Evolutionary conservation across 1,140 invertebrate species (phyloP), one percentile per base, ranked within the genome.

Genomic region (Oryzaephilus surinamensis): DNA sequence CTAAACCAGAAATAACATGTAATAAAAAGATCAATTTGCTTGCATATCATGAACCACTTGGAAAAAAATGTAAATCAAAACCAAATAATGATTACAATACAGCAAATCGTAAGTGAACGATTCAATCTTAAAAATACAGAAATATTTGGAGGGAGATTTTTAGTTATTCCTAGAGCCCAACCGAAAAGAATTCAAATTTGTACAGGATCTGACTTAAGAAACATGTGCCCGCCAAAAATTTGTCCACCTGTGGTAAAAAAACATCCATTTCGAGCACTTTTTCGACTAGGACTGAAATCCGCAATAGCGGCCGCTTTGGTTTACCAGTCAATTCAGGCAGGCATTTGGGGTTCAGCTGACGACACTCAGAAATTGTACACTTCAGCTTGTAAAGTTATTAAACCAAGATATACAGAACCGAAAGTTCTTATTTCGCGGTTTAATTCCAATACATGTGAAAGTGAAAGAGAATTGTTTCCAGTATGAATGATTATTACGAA

Each of bases 341-440:
- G 54, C n/a, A 44, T 56, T 23, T 56, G 54, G 54, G 51, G 54
- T 3, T 45, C 36, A 15, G 34, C 47, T 6, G 45, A 56, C 17
- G 41, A 50, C 14, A 52, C 52, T 1, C 47, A 54, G 36, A 33
- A 48, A 7, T 12, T 56, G 4, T 56, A 54, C 30, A 36, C 38
- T 10, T 45, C 15, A 7, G 41, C 46, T 7, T 52, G 54, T 18
- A 33, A 38, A 1, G 32, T 37, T 2, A 43, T 44, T 15, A 32
- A 37, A 16, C 13, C 14, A 7, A 45, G 43, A 6, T 2, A 12
- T n/a, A 14, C 23, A 8, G 36, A 38, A 29, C n/a, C n/a, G n/a
- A n/a, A n/a, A n/a, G n/a, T n/a, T n/a, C n/a, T n/a, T n/a, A n/a
- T n/a, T n/a, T n/a, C n/a, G n/a, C n/a, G n/a, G n/a, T n/a, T n/a